phyloP scores from a whole-genome alignment of 2,113 vertebrate genomes.

The Pitta sordida region DNA sequence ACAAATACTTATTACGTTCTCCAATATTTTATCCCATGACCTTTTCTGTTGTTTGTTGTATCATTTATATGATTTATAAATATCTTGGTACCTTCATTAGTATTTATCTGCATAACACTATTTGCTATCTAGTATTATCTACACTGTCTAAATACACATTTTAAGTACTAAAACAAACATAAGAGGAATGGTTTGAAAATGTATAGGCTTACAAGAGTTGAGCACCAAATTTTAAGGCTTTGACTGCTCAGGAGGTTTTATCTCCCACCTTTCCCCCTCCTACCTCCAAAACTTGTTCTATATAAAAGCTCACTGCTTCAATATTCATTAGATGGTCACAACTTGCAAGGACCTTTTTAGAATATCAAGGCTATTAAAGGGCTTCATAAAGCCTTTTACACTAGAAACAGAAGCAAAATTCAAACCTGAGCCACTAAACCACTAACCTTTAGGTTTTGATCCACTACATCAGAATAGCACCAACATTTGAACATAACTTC shows the following conservation, averaged over 20 bases:
- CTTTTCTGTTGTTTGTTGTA: neutral
- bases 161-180: neutral
- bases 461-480: neutral
- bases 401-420: neutral
- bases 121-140: neutral
- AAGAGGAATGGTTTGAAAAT: neutral
- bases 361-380: neutral
- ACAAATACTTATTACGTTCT: neutral
- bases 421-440: neutral
- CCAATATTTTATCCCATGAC: neutral
- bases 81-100: neutral
- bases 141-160: neutral
- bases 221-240: neutral
- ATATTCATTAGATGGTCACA: neutral
- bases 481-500: neutral
- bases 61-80: neutral
- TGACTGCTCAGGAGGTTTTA: neutral
- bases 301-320: neutral
- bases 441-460: neutral
- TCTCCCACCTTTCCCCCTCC: neutral
- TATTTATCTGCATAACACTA: neutral
- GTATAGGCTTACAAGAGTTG: accelerated
- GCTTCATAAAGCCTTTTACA: neutral
- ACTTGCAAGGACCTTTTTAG: neutral
- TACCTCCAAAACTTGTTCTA: neutral